Conservation (phyloP, 2,797 vertebrate genomes). For the Chloroceryle inda region DNA sequence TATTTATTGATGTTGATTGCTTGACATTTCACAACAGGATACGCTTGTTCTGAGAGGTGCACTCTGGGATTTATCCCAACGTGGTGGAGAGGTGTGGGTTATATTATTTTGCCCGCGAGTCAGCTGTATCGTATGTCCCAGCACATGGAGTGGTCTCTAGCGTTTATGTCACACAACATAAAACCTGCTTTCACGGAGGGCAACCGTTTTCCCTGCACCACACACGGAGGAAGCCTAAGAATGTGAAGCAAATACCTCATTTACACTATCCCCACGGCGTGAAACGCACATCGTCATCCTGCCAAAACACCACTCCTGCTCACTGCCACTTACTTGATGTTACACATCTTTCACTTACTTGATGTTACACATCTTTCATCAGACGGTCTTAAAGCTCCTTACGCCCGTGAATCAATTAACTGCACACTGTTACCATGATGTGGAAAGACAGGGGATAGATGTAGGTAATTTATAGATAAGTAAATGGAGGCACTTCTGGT, state of each 20-base stretch:
- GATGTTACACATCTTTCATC: neutral
- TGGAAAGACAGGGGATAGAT: neutral
- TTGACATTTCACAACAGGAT: slow-evolving; percentile 63
- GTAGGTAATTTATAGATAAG: slow-evolving; percentile 28
- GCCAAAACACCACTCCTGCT: neutral
- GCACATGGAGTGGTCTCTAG: neutral
- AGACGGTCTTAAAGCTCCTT: neutral
- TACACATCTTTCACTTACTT: neutral
- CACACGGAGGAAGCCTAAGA: slow-evolving; percentile 40
- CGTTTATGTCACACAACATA: slow-evolving; percentile 49
- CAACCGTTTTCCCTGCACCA: neutral
- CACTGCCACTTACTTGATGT: neutral
- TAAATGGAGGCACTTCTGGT: neutral
- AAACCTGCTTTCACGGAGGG: neutral
- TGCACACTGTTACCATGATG: neutral
- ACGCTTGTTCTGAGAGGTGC: slow-evolving; percentile 37
- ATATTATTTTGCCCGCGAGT: slow-evolving; percentile 34
- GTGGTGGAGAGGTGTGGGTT: slow-evolving; percentile 35
- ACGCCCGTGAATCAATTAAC: neutral
- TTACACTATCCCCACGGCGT: neutral
- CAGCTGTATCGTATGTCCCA: slow-evolving; percentile 44
- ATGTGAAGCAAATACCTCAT: slow-evolving; percentile 17
- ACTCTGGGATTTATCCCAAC: slow-evolving; percentile 47
- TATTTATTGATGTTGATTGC: slow-evolving; percentile 70
- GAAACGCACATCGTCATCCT: neutral